Conservation (phyloP, 2,888 invertebrate genomes). For the Amphipoea lucens region DNA sequence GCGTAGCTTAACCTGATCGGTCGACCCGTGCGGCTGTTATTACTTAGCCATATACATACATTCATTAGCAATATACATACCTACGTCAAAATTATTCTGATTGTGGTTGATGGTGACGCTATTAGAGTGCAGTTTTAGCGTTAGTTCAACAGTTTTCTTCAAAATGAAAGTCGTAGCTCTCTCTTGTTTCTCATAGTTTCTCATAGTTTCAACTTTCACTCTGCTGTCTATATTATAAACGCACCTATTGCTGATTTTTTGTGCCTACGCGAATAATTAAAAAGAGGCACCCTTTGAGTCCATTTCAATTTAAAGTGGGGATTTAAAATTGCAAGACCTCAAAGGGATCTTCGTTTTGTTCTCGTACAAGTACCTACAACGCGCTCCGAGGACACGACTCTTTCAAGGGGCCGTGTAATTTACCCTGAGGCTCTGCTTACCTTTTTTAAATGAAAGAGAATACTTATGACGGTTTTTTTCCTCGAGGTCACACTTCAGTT, state of each 20-base stretch:
- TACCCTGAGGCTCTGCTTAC: slow-evolving; percentile 33
- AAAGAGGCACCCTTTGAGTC: background rate
- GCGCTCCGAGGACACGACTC: slow-evolving; percentile 12
- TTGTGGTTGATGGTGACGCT: background rate
- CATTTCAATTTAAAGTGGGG: slow-evolving; percentile 24
- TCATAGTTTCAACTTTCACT: background rate
- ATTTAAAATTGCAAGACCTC: slow-evolving; percentile 36
- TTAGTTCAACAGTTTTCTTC: background rate
- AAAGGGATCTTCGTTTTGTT: slow-evolving; percentile 44
- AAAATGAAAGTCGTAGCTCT: background rate
- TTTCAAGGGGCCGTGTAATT: slow-evolving; percentile 34
- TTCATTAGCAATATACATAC: too few species aligned
- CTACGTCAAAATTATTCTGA: background rate
- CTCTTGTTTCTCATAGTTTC: background rate
- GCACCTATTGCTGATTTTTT: background rate
- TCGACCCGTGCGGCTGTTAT: too few species aligned
- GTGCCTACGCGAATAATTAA: background rate
- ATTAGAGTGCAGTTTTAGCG: background rate
- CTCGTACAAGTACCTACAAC: background rate
- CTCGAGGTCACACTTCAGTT: slow-evolving; percentile 18
- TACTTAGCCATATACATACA: too few species aligned
- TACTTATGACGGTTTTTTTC: slow-evolving; percentile 4
- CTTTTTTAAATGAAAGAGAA: slow-evolving; percentile 37
- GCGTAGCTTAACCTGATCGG: too few species aligned
- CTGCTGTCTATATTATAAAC: background rate